phyloP scores from a whole-genome alignment of 2,888 invertebrate genomes.

The Papilio elwesi region DNA sequence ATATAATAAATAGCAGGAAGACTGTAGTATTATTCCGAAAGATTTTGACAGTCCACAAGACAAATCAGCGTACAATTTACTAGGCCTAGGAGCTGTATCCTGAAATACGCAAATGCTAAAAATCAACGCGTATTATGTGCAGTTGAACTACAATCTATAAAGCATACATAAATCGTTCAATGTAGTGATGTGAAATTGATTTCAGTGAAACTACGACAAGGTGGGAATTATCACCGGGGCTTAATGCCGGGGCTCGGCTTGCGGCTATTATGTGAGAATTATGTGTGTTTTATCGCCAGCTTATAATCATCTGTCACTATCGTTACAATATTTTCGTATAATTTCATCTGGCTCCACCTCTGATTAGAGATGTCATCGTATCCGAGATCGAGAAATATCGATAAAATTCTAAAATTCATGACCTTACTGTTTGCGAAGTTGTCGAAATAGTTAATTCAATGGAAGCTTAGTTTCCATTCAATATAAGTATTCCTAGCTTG shows the following conservation, averaged over 20 bases:
- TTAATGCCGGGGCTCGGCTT: conserved; percentile 56
- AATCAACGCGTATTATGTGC: neutral
- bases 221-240: conserved; percentile 65
- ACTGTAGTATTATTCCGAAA: too few relatives aligned
- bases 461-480: too few relatives aligned
- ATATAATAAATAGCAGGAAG: too few relatives aligned
- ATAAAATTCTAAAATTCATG: neutral
- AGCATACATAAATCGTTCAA: conserved; percentile 33
- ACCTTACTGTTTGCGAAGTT: too few relatives aligned
- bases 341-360: conserved; percentile 76
- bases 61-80: too few relatives aligned
- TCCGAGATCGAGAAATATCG: conserved; percentile 33
- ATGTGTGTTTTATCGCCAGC: conserved; percentile 84
- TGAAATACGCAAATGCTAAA: neutral
- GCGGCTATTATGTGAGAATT: conserved; percentile 78
- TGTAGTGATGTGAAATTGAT: conserved; percentile 68
- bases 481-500: too few relatives aligned
- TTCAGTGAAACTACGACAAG: conserved; percentile 57
- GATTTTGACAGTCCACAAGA: too few relatives aligned
- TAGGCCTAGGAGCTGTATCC: too few relatives aligned
- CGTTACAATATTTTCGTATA: conserved; percentile 83
- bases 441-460: too few relatives aligned
- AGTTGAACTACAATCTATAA: conserved; percentile 24
- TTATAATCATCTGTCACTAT: conserved; percentile 85
- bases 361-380: conserved; percentile 56